Evolutionary conservation across 2,113 vertebrate genomes (phyloP), one percentile per base, ranked within the genome.

Genomic region (Smithornis capensis): DNA sequence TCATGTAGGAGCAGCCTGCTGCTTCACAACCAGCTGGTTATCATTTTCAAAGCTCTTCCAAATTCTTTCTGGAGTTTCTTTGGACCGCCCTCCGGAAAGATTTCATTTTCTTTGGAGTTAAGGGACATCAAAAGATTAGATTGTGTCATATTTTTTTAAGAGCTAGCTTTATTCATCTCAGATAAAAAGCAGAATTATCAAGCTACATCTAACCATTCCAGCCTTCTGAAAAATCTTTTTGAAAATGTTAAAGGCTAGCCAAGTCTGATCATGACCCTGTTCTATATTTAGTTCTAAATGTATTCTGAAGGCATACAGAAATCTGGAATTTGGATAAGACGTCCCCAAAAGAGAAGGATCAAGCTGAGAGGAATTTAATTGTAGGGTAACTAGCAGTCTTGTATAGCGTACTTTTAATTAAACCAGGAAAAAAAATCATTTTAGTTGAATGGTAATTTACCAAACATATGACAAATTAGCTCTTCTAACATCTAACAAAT

Each of bases 61-160:
- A 94, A 97, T 96, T 97, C 92, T 97, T 96, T 77, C 90, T 96
- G 95, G 96, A 97, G 57, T 96, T 97, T 94, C 93, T 96, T 96
- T 93, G 91, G 94, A 97, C 92, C 44, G 74, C 89, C 95, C 90
- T 95, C 94, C 5, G 42, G 96, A 97, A 97, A 97, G 78, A 95
- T 95, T 93, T 81, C 60, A 93, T 97, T 96, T 94, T 96, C 91
- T 97, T 97, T 97, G 87, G 95, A 96, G 75, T 97, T 96, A 96
- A 96, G 92, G 65, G 85, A 95, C 93, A 95, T 97, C 91, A 97
- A 96, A 97, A 97, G 88, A 94, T 86, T 64, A 93, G 76, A 95
- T 79, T 90, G 93, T 59, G 19, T 89, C 95, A 94, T 90, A 68
- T 75, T 95, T 96, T 96, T 93, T 92, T 83, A 94, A 90, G 38